Base-by-base conservation (phyloP, 1,140 invertebrate species). In the Tyrophagus putrescentiae region DNA sequence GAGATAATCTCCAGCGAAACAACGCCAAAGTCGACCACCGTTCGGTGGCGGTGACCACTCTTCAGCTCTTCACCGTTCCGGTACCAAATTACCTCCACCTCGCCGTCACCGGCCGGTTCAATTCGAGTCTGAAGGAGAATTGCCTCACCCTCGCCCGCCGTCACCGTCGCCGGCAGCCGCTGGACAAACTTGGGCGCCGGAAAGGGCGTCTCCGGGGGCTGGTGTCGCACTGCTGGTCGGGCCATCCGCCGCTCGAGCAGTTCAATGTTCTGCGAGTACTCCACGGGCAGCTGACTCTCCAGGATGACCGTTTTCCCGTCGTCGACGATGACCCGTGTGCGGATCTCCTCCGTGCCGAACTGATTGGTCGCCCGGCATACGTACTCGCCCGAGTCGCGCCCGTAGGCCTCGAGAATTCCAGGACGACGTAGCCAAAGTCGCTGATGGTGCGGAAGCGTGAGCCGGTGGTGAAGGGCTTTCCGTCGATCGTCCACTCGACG, bases 41-140 rank as follows among this genome's bases (percentile, higher is more conserved):
- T 77, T 52, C 73, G 73, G 68, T 78, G 79, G 21, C 80, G 71
- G 68, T 57, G 56, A 52, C 79, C 80, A 68, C 59, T 27, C 66
- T 84, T 82, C 65, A 96, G 82, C 1, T 90, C 88, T 67, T 80
- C 78, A 57, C 90, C 91, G 74, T 96, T 90, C 69, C 85, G 83
- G 71, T 80, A 93, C 92, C 92, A 96, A 75, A 95, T 90, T 23
- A 97, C 87, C 60, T 83, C 81, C 85, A 96, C 89, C 0, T 87
- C 90, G 4, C 88, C 85, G 74, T 97, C 92, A 70, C 91, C 93
- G 0, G 92, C 87, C 0, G 91, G 92, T 7, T 89, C 88, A 4
- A 98, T 72, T 4, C 88, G 92, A 18, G 90, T 91, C 75, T 98
- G 92, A 68, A 98, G 79, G 75, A 97, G 93, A 62, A 89, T 87